phyloP scores from a whole-genome alignment of 2,888 invertebrate genomes.

The Zelleria hepariella region DNA sequence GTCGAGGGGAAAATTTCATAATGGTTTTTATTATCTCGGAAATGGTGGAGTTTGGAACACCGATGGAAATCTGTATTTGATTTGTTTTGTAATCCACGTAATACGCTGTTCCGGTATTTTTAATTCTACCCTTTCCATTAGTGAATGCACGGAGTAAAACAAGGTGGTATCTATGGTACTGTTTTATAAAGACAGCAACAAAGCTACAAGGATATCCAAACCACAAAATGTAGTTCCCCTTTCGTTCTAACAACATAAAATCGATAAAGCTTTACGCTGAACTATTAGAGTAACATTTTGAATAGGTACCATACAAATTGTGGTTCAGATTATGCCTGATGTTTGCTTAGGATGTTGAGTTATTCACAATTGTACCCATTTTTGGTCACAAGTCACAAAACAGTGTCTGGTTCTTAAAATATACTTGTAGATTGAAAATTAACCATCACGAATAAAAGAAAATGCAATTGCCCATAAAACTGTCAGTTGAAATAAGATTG shows the following conservation, averaged over 20 bases:
- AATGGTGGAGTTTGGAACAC: not conserved
- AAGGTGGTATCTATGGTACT: no score
- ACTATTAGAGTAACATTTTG: conserved; percentile 34
- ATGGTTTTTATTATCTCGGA: not conserved
- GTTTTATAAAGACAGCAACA: no score
- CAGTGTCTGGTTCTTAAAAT: not conserved
- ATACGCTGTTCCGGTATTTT: no score
- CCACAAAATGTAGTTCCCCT: no score
- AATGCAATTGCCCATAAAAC: not conserved
- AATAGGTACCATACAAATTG: conserved; percentile 45
- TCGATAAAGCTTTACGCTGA: no score
- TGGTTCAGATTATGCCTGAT: conserved; percentile 40
- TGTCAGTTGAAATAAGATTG: not conserved
- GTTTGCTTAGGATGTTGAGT: conserved; percentile 61
- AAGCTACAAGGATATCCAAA: no score
- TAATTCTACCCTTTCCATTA: no score
- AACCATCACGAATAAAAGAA: not conserved
- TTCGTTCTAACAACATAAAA: conserved; percentile 33
- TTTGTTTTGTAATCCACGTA: no score
- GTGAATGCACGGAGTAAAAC: no score
- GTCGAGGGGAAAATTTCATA: conserved; percentile 5
- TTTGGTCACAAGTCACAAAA: conserved; percentile 9
- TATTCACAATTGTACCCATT: conserved; percentile 56
- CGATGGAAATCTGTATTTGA: no score
- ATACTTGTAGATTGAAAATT: not conserved